Conservation (phyloP, 2,888 invertebrate genomes). For the Megamerina dolium region DNA sequence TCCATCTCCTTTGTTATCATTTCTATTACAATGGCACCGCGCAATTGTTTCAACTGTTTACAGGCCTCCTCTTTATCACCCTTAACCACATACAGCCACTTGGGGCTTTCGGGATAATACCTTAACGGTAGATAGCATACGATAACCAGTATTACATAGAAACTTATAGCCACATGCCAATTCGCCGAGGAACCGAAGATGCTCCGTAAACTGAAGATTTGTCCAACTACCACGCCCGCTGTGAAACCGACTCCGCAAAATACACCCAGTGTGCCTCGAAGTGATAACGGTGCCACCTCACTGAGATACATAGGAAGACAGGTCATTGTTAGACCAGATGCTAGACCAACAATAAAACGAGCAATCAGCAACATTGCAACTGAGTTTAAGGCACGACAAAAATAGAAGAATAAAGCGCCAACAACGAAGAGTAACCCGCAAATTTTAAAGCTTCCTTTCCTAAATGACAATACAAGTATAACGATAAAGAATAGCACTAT, state of each 20-base stretch:
- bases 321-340: constrained; percentile 76
- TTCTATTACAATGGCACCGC: constrained; percentile 52
- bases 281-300: constrained; percentile 70
- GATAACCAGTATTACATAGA: constrained; percentile 63
- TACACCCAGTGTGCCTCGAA: constrained; percentile 79
- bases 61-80: constrained; percentile 59
- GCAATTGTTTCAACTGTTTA: constrained; percentile 59
- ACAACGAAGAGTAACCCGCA: constrained; percentile 62
- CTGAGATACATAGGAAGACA: constrained; percentile 86
- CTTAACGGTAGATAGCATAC: constrained; percentile 59
- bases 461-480: constrained; percentile 37
- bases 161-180: constrained; percentile 74
- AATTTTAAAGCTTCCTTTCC: constrained; percentile 65
- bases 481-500: not conserved
- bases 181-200: constrained; percentile 54
- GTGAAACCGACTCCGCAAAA: constrained; percentile 54
- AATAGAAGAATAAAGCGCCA: constrained; percentile 64
- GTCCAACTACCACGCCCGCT: constrained; percentile 46
- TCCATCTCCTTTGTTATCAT: constrained; percentile 58
- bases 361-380: constrained; percentile 74
- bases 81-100: constrained; percentile 70
- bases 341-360: constrained; percentile 70
- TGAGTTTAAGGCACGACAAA: constrained; percentile 60
- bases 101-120: constrained; percentile 82
- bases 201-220: constrained; percentile 40